Conservation (phyloP, 2,888 invertebrate genomes). For the Hyalella azteca region DNA sequence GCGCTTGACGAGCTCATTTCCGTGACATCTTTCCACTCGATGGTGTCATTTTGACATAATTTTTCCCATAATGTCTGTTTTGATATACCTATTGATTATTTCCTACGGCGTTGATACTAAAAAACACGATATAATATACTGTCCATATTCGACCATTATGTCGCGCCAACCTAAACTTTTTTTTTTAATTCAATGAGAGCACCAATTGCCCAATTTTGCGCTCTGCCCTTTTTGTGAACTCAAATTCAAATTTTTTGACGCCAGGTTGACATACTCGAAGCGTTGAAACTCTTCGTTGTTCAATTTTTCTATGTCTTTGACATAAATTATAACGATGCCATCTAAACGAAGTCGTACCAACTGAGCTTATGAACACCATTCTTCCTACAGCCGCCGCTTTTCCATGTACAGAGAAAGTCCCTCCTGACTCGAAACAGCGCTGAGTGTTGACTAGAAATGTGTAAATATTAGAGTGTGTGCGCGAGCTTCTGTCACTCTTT, state of each 20-base stretch:
- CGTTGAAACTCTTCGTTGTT: neutral
- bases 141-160: neutral
- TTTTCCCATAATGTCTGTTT: too few relatives aligned
- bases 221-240: neutral
- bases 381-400: neutral
- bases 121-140: neutral
- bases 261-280: neutral
- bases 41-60: too few relatives aligned
- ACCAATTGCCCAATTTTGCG: neutral
- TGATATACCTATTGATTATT: neutral
- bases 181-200: too few relatives aligned
- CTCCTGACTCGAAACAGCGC: neutral
- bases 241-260: too few relatives aligned
- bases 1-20: too few relatives aligned
- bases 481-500: constrained; percentile 28
- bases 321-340: neutral
- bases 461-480: constrained; percentile 27
- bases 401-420: constrained; percentile 3
- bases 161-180: too few relatives aligned
- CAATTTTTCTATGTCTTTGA: neutral
- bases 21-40: too few relatives aligned
- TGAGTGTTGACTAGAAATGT: neutral
- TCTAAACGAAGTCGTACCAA: neutral
- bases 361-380: neutral
- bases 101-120: neutral